phyloP scores from a whole-genome alignment of 2,888 invertebrate species.

The Protophormia terraenovae region DNA sequence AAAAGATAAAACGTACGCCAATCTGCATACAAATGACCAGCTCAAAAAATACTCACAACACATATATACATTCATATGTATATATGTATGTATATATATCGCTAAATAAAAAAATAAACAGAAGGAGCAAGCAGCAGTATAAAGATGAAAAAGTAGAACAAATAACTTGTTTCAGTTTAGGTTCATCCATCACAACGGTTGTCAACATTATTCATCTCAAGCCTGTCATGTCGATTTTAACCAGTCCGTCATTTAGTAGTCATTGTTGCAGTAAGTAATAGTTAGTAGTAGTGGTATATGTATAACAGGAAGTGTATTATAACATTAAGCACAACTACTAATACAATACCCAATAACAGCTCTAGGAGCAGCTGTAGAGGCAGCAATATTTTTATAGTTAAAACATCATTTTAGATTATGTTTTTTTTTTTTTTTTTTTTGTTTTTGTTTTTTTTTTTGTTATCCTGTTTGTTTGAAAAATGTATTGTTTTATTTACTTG shows the following conservation, averaged over 20 bases:
- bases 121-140: neutral
- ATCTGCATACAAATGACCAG: conserved; percentile 62
- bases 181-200: conserved; percentile 61
- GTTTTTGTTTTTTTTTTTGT: neutral
- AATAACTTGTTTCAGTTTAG: conserved; percentile 62
- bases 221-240: conserved; percentile 64
- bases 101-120: neutral
- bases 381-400: neutral
- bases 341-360: neutral
- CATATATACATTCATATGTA: no score
- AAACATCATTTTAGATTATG: conserved; percentile 33
- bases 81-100: no score
- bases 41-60: conserved; percentile 13
- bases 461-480: neutral
- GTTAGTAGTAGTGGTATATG: neutral
- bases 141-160: conserved; percentile 35
- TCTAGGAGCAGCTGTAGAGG: neutral
- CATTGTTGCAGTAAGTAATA: conserved; percentile 22
- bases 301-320: neutral
- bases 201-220: conserved; percentile 61
- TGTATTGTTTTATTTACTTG: conserved; percentile 47
- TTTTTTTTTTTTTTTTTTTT: neutral
- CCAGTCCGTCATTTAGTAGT: conserved; percentile 51
- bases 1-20: conserved; percentile 37
- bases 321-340: neutral